Conservation (phyloP, 2,113 vertebrate genomes). For the Calidris pugnax region DNA sequence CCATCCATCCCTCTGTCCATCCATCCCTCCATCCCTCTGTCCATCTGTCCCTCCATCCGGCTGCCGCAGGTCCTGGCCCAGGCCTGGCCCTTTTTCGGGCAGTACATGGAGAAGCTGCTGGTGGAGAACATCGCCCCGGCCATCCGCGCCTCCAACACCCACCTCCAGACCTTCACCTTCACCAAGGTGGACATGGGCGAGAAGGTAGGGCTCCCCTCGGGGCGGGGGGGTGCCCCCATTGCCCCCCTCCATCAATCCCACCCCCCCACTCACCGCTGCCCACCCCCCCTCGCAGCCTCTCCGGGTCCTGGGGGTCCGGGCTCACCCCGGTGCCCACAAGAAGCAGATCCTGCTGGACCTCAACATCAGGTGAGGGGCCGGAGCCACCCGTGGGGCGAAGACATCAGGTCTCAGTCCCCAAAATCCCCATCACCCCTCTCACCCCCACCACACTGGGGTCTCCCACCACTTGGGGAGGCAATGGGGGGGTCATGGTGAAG, state of each 20-base stretch:
- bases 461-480: background rate
- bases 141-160: conserved; percentile 80
- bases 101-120: conserved; percentile 29
- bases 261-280: no score
- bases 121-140: conserved; percentile 69
- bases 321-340: conserved; percentile 85
- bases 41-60: background rate
- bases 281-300: conserved; percentile 76
- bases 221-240: background rate
- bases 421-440: no score
- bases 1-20: background rate
- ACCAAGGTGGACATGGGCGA: conserved; percentile 72
- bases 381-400: background rate
- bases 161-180: conserved; percentile 90
- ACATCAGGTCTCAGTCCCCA: background rate
- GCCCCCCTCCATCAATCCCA: background rate
- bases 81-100: conserved; percentile 88
- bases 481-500: background rate
- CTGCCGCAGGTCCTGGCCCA: conserved; percentile 83
- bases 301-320: conserved; percentile 86
- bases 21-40: no score
- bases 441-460: background rate
- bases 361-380: conserved; percentile 81
- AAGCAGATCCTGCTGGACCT: conserved; percentile 90
- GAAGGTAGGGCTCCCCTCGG: conserved; percentile 8